These are phyloP conservation scores for Colletes gigas DNA, from an alignment of 1,140 invertebrate genomes.

Conservation along the genomic window DNA sequence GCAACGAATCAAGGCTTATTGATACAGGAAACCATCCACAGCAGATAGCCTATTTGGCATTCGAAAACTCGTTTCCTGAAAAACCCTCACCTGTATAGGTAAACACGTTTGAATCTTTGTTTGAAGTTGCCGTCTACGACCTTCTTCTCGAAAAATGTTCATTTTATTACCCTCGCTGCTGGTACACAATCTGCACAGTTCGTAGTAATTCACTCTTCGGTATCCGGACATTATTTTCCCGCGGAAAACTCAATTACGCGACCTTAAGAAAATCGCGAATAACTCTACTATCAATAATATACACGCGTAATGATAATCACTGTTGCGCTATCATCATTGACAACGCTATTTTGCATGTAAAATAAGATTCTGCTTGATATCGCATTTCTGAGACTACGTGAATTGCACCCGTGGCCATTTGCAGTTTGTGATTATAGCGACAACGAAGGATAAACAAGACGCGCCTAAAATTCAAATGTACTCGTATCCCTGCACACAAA, in stretches of 20 bases:
- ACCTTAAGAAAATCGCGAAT: slow-evolving; percentile 33
- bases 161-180: slow-evolving; percentile 85
- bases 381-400: slow-evolving; percentile 54
- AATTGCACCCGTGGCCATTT: slow-evolving; percentile 62
- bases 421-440: slow-evolving; percentile 55
- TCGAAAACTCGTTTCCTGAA: not conserved
- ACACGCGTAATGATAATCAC: slow-evolving; percentile 46
- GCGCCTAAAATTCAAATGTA: slow-evolving; percentile 43
- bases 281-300: slow-evolving; percentile 23
- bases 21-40: not conserved
- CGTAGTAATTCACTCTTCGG: slow-evolving; percentile 86
- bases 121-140: slow-evolving; percentile 83
- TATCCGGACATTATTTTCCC: slow-evolving; percentile 84
- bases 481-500: not conserved
- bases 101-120: slow-evolving; percentile 85
- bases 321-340: slow-evolving; percentile 41
- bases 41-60: not conserved
- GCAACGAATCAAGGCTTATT: not conserved
- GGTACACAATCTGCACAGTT: slow-evolving; percentile 86
- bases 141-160: slow-evolving; percentile 86
- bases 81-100: slow-evolving; percentile 81
- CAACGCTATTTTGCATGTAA: slow-evolving; percentile 21
- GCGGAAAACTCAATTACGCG: slow-evolving; percentile 60
- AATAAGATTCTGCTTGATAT: slow-evolving; percentile 63
- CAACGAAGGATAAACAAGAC: slow-evolving; percentile 16